Conservation (phyloP, 2,113 vertebrate genomes). For the Orcinus orca region DNA sequence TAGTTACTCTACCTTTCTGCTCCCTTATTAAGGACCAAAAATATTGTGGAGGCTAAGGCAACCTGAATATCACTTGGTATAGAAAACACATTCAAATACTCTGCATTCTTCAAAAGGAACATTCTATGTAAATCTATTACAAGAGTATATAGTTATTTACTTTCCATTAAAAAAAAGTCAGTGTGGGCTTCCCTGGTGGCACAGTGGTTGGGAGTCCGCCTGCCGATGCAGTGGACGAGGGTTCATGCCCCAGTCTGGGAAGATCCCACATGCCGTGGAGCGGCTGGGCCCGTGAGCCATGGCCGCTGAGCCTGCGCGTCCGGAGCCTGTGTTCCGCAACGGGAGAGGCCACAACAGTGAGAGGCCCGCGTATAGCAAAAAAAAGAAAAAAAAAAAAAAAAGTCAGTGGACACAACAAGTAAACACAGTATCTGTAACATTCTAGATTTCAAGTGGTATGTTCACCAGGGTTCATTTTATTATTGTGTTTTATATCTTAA, state of each 20-base stretch:
- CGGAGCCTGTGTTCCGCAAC: too few species aligned
- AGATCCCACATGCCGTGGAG: too few species aligned
- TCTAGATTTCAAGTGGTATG: not conserved
- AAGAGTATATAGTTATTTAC: not conserved
- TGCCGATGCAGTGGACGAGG: too few species aligned
- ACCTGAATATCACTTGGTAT: not conserved
- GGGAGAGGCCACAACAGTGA: too few species aligned
- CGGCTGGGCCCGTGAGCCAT: too few species aligned
- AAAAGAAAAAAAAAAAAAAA: conserved; percentile 8
- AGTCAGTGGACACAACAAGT: not conserved
- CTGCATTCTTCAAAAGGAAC: not conserved
- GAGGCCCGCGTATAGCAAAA: not conserved
- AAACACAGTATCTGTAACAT: not conserved
- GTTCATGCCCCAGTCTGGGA: too few species aligned
- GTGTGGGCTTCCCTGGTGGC: too few species aligned
- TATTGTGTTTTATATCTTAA: not conserved
- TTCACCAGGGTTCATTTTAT: not conserved
- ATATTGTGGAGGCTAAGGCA: not conserved
- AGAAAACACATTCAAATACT: not conserved
- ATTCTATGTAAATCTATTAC: not conserved
- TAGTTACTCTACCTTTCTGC: not conserved
- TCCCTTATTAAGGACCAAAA: not conserved
- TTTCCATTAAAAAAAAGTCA: not conserved
- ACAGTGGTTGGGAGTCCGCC: too few species aligned
- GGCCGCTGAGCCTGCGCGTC: too few species aligned